A percentile compares a stretch with the other conserved stretches of the same genome.
Evolutionary conservation across 2,113 vertebrate species (phyloP).

Genomic region (Colinus virginianus): DNA sequence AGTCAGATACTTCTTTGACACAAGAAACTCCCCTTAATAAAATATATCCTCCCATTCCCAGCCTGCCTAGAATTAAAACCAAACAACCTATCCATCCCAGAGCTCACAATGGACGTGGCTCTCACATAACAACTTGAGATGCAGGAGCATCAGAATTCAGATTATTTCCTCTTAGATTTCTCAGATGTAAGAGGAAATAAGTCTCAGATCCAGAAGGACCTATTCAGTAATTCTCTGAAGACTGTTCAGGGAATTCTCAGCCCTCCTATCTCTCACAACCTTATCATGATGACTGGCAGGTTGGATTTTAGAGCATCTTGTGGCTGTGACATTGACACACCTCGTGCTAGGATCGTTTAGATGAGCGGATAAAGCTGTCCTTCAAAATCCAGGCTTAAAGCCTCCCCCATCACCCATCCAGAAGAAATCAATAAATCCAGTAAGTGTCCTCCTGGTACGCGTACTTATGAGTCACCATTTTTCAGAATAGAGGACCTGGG

Average conservation of each 20-base stretch:
- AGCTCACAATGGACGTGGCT: not conserved
- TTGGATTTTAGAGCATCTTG: conserved; percentile 13
- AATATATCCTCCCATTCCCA: conserved; percentile 9
- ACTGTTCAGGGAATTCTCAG: not conserved
- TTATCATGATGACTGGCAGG: conserved; percentile 48
- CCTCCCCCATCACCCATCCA: not conserved
- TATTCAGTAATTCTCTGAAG: not conserved
- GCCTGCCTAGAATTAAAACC: not conserved
- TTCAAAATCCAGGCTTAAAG: conserved; percentile 4
- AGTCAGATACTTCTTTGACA: not conserved
- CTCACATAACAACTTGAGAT: not conserved
- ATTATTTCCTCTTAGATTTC: not conserved
- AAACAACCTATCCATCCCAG: not conserved
- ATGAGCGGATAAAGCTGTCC: conserved; percentile 25
- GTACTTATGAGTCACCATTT: not conserved
- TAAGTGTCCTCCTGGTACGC: not conserved
- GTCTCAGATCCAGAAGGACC: not conserved
- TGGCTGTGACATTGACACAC: conserved; percentile 51
- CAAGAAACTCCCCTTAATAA: not conserved
- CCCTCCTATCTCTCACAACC: not conserved
- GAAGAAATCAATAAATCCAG: conserved; percentile 33
- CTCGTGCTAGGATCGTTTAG: not conserved
- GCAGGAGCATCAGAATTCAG: not conserved
- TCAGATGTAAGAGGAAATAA: not conserved
- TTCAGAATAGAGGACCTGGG: not conserved